phyloP scores from a whole-genome alignment of 1,140 invertebrate species.

The Euglossa dilemma region DNA sequence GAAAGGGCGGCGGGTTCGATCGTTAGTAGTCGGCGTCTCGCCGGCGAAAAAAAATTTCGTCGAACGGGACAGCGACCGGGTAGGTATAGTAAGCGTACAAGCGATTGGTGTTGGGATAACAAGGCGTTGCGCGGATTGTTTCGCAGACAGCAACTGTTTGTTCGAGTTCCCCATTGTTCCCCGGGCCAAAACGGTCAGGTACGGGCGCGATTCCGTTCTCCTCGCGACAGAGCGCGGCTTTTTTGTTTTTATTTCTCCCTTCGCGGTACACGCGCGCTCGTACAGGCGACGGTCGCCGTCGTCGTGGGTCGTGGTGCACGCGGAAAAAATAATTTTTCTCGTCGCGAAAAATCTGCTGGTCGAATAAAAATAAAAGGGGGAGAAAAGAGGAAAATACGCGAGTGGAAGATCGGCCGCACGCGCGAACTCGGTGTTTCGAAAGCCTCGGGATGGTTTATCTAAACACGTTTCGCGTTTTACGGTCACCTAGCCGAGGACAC shows the following conservation, averaged over 20 bases:
- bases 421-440: background rate
- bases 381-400: background rate
- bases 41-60: background rate
- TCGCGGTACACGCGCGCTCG: no score
- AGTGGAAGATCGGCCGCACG: background rate
- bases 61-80: background rate
- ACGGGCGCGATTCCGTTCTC: conserved; percentile 11
- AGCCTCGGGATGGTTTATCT: conserved; percentile 3
- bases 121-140: conserved; percentile 48
- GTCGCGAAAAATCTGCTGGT: conserved; percentile 1
- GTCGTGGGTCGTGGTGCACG: background rate
- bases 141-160: conserved; percentile 35
- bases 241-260: background rate
- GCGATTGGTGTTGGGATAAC: conserved; percentile 47
- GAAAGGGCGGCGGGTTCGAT: background rate
- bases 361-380: no score
- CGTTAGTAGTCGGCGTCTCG: background rate
- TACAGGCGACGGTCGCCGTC: background rate
- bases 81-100: conserved; percentile 18
- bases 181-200: conserved; percentile 21
- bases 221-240: conserved; percentile 20
- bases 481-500: background rate
- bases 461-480: conserved; percentile 16
- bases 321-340: conserved; percentile 39
- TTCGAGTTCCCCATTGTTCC: conserved; percentile 35